Percentiles rank a stretch among this genome's conserved stretches.
phyloP scores from a whole-genome alignment of 1,140 invertebrate genomes.

The Trichomalopsis sarcophagae region DNA sequence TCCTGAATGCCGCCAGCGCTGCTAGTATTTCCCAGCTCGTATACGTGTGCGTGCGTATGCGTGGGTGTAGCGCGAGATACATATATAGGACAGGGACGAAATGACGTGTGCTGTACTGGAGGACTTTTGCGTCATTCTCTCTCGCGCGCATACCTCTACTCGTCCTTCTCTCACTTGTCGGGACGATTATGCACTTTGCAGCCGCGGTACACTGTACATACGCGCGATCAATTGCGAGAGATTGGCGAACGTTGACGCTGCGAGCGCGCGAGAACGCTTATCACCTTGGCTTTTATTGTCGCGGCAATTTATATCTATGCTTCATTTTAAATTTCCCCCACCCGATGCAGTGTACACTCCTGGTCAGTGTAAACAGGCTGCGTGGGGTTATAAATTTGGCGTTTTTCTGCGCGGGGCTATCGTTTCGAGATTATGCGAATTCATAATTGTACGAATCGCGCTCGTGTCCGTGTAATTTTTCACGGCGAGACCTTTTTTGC shows the following conservation, averaged over 20 bases:
- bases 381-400: background rate
- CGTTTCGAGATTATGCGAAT: no score
- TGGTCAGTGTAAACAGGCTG: background rate
- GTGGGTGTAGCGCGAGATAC: background rate
- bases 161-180: slow-evolving; percentile 18
- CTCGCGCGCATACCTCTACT: background rate
- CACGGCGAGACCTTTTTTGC: no score
- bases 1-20: slow-evolving; percentile 41
- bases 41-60: background rate
- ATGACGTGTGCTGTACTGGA: slow-evolving; percentile 23
- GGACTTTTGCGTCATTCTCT: slow-evolving; percentile 29
- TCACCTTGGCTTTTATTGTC: background rate
- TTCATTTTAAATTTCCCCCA: background rate
- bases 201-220: background rate
- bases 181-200: slow-evolving; percentile 21
- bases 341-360: background rate
- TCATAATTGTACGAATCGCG: no score
- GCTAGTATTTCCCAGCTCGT: background rate
- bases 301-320: background rate
- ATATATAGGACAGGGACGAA: slow-evolving; percentile 5
- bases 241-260: slow-evolving; percentile 25
- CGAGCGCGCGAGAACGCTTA: background rate
- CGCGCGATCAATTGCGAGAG: background rate
- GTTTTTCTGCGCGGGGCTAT: no score
- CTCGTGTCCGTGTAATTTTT: no score